Base-by-base conservation (phyloP, 2,888 invertebrate species). In the Trichogramma dendrolimi region DNA sequence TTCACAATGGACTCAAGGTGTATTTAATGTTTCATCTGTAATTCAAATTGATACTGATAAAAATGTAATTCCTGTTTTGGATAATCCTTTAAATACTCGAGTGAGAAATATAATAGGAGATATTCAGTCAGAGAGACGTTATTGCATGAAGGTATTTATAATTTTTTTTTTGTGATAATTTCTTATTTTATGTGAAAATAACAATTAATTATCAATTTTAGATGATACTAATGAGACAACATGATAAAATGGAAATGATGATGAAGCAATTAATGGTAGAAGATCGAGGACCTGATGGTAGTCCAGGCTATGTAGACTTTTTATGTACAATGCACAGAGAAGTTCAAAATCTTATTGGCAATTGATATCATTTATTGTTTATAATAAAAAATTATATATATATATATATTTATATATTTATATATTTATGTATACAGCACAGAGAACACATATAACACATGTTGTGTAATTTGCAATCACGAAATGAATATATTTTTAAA, bases 281-380 rank as follows among this genome's bases (percentile, higher is more conserved):
- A 80, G 99, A 99, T 82, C 88, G 93, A 73, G 91, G 92, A 58
- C 84, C 87, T 41, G 92, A 92, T 81, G 92, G 91, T 69, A 88
- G 90, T 71, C 86, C 92, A 4, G 95, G 95, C 62, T 99, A 99
- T 81, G 96, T 99, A 10, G 98, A 99, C 83, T 99, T 94, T 82
- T 86, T 99, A 67, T 98, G 97, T 84, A 95, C 97, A 82, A 91
- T 99, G 82, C 98, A 99, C 85, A 96, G 96, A 85, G 98, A 99
- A 85, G 99, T 99, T 75, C 86, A 97, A 64, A 85, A 87, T 70
- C 81, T 95, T 70, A 86, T 96, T 67, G 86, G 83, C 27, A 27
- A 27, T 27, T 27, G 27, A 27, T 27, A 27, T 27, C 27, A 27
- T 27, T 27, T 27, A 27, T 27, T 27, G 27, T 27, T 27, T 27